These are phyloP conservation scores for Lissocephala sabroskyi DNA, from an alignment of 2,888 invertebrate species.

Conservation along the genomic window DNA sequence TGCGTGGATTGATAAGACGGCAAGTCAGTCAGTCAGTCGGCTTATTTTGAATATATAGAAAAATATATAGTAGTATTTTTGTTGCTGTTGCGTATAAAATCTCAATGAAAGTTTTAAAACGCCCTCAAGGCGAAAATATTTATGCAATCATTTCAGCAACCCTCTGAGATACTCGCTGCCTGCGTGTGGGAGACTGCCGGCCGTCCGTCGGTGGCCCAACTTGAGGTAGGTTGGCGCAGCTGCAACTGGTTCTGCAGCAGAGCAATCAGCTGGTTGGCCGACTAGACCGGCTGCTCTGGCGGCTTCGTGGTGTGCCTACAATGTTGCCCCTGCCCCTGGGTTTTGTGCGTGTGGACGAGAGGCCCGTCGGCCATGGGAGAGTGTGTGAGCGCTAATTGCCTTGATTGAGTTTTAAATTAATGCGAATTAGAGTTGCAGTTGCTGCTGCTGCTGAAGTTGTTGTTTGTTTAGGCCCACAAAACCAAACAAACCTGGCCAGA, in stretches of 20 bases:
- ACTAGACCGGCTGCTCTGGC: slow-evolving; percentile 13
- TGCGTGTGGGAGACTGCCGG: slow-evolving; percentile 25
- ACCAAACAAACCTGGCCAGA: too few relatives aligned
- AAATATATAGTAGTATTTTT: too few relatives aligned
- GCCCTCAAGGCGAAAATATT: slow-evolving; percentile 51
- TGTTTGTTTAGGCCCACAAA: slow-evolving; percentile 34
- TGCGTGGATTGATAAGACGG: slow-evolving; percentile 41
- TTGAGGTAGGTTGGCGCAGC: slow-evolving; percentile 52
- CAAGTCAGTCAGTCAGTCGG: slow-evolving; percentile 17
- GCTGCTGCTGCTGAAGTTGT: slow-evolving; percentile 28
- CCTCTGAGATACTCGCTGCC: slow-evolving; percentile 26
- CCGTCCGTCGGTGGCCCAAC: slow-evolving; percentile 25
- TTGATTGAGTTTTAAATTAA: slow-evolving; percentile 67
- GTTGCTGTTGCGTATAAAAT: slow-evolving; percentile 46
- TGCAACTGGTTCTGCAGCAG: slow-evolving; percentile 46
- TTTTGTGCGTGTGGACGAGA: background rate
- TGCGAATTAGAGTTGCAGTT: slow-evolving; percentile 53
- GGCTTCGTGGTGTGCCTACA: slow-evolving; percentile 38
- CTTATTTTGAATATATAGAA: slow-evolving; percentile 15
- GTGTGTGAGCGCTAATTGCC: slow-evolving; percentile 56
- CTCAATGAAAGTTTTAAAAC: slow-evolving; percentile 57
- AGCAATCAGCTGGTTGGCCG: slow-evolving; percentile 22
- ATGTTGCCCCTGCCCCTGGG: slow-evolving; percentile 37
- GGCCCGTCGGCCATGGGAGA: slow-evolving; percentile 15
- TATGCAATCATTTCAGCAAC: slow-evolving; percentile 35